These are phyloP conservation scores for Cyclargus thomasi DNA, from an alignment of 1,140 invertebrate species.

Conservation along the genomic window DNA sequence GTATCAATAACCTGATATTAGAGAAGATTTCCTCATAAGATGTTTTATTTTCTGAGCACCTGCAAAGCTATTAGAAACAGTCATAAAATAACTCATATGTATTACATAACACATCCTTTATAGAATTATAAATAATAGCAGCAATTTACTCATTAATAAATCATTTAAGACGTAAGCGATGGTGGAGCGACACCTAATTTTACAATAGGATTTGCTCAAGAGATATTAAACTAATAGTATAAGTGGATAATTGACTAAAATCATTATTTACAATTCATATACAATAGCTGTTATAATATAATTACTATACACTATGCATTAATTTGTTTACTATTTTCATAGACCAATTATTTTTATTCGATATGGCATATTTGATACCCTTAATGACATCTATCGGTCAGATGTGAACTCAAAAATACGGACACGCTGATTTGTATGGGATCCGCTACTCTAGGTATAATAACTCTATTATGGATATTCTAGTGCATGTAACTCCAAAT, in stretches of 20 bases:
- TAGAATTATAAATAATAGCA: not conserved
- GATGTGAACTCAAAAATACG: no score
- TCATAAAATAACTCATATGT: not conserved
- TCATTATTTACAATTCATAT: no score
- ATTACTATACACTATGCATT: no score
- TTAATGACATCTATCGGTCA: no score
- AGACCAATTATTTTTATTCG: no score
- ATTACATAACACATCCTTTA: not conserved
- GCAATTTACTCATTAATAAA: constrained; percentile 1
- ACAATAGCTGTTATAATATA: no score
- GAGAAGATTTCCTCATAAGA: not conserved
- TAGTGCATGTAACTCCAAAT: no score
- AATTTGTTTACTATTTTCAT: no score
- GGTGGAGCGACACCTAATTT: not conserved
- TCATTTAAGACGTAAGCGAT: not conserved
- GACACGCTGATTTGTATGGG: no score
- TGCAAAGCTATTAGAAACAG: not conserved
- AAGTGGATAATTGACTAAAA: not conserved
- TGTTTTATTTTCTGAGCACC: not conserved
- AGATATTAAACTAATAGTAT: not conserved
- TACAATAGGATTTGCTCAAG: not conserved
- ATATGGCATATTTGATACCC: no score
- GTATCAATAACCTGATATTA: not conserved
- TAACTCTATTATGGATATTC: no score
- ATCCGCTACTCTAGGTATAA: no score